These are phyloP conservation scores for Gallinago paraguaiae DNA, from an alignment of 2,113 vertebrate genomes.

Conservation along the genomic window DNA sequence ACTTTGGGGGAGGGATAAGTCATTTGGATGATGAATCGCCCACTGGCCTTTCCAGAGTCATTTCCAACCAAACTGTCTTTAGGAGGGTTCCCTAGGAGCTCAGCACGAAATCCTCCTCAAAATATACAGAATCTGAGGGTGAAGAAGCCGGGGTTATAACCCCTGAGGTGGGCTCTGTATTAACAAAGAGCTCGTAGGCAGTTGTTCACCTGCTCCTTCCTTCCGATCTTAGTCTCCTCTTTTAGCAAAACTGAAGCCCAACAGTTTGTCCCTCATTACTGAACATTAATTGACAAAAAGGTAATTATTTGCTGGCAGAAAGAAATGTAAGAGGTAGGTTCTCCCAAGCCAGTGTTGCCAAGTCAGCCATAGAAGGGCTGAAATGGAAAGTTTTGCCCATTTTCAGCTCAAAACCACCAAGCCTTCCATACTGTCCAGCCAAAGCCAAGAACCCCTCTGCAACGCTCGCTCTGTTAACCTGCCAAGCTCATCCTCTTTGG, in stretches of 20 bases:
- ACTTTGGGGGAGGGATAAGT: slow-evolving; percentile 46
- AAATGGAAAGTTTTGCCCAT: not conserved
- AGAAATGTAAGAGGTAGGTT: not conserved
- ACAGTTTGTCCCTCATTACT: not conserved
- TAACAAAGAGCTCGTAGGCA: not conserved
- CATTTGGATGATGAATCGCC: slow-evolving; percentile 18
- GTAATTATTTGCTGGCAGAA: not conserved
- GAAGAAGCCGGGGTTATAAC: not conserved
- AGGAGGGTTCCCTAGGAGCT: not conserved
- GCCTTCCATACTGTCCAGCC: not conserved
- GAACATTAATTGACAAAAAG: not conserved
- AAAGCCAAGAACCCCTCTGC: not conserved
- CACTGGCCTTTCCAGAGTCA: not conserved
- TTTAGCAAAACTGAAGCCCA: not conserved
- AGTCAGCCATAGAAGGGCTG: not conserved
- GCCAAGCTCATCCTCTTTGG: not conserved
- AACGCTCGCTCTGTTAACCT: not conserved
- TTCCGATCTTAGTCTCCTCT: not conserved
- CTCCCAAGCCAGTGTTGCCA: not conserved
- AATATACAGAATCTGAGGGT: not conserved
- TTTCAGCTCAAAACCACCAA: not conserved
- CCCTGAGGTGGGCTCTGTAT: not conserved
- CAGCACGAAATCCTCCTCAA: not conserved
- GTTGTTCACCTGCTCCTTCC: not conserved
- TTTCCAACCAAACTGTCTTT: slow-evolving; percentile 37